Evolutionary conservation across 2,888 invertebrate species (phyloP).

Genomic region (Conus canariensis): DNA sequence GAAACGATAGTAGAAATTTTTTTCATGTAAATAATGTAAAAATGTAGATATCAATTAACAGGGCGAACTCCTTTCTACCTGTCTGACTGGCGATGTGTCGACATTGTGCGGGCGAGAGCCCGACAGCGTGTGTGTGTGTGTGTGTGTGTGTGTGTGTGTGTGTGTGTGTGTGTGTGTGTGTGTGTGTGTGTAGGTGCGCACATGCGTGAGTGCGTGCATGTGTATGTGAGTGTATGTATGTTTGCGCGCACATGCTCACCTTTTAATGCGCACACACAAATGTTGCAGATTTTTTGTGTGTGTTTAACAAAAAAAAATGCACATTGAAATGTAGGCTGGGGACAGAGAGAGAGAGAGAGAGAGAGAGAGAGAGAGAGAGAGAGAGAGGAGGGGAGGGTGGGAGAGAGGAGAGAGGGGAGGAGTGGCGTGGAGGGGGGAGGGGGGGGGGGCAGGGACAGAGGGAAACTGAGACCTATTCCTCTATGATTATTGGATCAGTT

Average conservation of each 20-base stretch:
- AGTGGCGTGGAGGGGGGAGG: background rate
- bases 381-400: background rate
- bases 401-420: background rate
- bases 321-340: background rate
- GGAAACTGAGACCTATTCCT: too few species aligned
- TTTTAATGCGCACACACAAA: too few species aligned
- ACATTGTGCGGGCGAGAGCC: too few species aligned
- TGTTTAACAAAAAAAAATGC: too few species aligned
- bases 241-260: background rate
- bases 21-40: too few species aligned
- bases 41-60: too few species aligned
- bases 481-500: too few species aligned
- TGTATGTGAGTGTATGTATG: background rate
- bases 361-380: slow-evolving; percentile 20
- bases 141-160: slow-evolving; percentile 20
- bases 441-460: background rate
- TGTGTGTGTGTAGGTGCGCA: background rate
- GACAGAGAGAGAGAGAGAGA: background rate
- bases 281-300: too few species aligned
- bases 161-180: background rate
- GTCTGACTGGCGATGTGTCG: too few species aligned
- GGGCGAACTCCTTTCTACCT: too few species aligned
- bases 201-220: background rate
- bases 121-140: background rate
- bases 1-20: too few species aligned